Base-by-base conservation (phyloP, 2,888 invertebrate genomes). In the Barypeithes pellucidus region DNA sequence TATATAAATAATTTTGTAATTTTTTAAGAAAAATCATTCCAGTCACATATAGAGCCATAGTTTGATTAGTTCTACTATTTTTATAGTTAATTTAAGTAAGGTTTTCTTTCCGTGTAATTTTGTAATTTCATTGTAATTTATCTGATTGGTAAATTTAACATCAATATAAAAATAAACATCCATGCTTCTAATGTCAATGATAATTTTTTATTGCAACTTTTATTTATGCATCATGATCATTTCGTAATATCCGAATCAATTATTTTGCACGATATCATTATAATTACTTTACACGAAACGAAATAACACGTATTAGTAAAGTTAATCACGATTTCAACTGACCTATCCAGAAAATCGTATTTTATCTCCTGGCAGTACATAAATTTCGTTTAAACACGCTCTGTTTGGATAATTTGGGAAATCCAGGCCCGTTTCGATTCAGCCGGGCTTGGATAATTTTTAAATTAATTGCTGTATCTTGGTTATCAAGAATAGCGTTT, bases 311-410 rank as follows among this genome's bases (percentile, higher is more conserved):
- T 57, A 57, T 36, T 57, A 57, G 18, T 57, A 33, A 33, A 57
- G 54, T 9, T 14, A 57, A 57, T 57, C 33, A 33, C 54, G 33
- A 14, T 57, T 57, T 57, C 45, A 16, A 24, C 29, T 62, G 43
- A 62, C 47, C 62, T 45, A 29, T 43, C 62, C 14, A 24, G 24
- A 2, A 29, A 43, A 43, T 18, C 45, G 47, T 62, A 62, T 62
- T 62, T 62, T 45, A 62, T 29, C 45, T 24, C 18, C 12, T 33
- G 77, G 67, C 73, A 76, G 79, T 79, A 79, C 79, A 81, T 82
- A 82, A 82, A 82, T 82, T 81, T 79, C 80, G 52, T 52, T 76
- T 76, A 78, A 81, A 78, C 81, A 80, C 81, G 81, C 80, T 79
- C 79, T 76, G 76, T 79, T 80, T 76, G 79, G 79, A 79, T 81